Evolutionary conservation across 2,888 invertebrate genomes (phyloP).

Genomic region (Hoplodrina ambigua): DNA sequence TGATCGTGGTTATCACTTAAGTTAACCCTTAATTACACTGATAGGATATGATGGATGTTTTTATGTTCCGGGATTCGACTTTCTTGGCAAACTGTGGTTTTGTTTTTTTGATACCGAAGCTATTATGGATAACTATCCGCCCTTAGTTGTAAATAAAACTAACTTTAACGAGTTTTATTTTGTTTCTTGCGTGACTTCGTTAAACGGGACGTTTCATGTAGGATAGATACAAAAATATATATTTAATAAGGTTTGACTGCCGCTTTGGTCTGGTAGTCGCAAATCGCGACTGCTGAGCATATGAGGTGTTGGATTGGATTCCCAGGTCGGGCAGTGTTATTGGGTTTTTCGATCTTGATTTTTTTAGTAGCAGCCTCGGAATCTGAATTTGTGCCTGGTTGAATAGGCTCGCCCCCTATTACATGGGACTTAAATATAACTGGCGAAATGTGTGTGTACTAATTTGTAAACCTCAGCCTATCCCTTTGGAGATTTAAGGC

Average conservation of each 20-base stretch:
- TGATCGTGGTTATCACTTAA: background rate
- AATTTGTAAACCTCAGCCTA: too few relatives aligned
- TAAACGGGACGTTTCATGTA: constrained; percentile 2
- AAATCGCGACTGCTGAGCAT: too few relatives aligned
- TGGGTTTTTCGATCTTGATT: too few relatives aligned
- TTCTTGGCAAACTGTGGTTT: background rate
- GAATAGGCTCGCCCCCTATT: too few relatives aligned
- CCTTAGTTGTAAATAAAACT: constrained; percentile 9
- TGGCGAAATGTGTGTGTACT: too few relatives aligned
- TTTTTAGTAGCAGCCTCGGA: too few relatives aligned
- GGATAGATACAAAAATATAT: constrained; percentile 1
- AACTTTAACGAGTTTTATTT: constrained; percentile 23
- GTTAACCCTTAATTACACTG: background rate
- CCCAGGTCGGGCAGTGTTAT: too few relatives aligned
- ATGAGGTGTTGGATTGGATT: too few relatives aligned
- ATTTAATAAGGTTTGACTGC: background rate
- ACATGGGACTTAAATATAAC: too few relatives aligned
- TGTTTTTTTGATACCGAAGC: constrained; percentile 2
- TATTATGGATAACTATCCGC: background rate
- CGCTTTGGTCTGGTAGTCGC: too few relatives aligned
- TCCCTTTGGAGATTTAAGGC: too few relatives aligned
- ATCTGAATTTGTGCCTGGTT: too few relatives aligned
- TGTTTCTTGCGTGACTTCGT: constrained; percentile 3
- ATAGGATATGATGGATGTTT: background rate
- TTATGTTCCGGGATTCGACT: background rate